Percentiles rank a stretch among this genome's conserved stretches.
Conservation (phyloP, 2,797 vertebrate species). For the Phrynocephalus vlangalii region DNA sequence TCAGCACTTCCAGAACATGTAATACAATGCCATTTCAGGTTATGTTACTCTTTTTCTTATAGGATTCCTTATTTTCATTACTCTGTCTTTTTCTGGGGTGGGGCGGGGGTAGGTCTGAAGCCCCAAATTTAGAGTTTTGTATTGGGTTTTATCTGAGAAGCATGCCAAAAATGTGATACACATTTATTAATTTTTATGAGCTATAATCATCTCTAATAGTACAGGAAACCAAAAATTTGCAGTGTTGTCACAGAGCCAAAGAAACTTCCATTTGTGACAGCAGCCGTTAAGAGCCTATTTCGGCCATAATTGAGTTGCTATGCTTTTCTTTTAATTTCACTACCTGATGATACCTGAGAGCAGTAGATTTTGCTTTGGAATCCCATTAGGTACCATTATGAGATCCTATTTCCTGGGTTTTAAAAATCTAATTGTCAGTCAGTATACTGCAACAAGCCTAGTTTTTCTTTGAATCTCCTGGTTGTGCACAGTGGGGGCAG, state of each 20-base stretch:
- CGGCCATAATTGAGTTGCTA: conserved; percentile 75
- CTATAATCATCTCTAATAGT: conserved; percentile 66
- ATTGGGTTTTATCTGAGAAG: conserved; percentile 51
- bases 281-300: conserved; percentile 75
- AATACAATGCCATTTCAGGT: conserved; percentile 41
- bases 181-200: conserved; percentile 71
- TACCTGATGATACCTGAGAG: conserved; percentile 73
- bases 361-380: conserved; percentile 77
- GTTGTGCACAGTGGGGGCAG: conserved; percentile 77
- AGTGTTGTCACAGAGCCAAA: conserved; percentile 64
- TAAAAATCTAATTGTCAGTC: conserved; percentile 85
- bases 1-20: conserved; percentile 24
- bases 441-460: conserved; percentile 81
- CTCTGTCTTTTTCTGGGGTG: conserved; percentile 29
- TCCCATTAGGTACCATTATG: conserved; percentile 74
- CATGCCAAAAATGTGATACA: conserved; percentile 68
- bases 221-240: conserved; percentile 65
- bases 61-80: conserved; percentile 63
- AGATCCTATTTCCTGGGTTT: conserved; percentile 76
- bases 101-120: conserved; percentile 11
- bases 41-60: conserved; percentile 52
- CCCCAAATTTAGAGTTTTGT: conserved; percentile 48
- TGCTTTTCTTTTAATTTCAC: conserved; percentile 78
- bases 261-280: conserved; percentile 77
- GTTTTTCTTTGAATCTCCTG: conserved; percentile 85